Conservation (phyloP, 2,113 vertebrate genomes). For the Lepus europaeus region DNA sequence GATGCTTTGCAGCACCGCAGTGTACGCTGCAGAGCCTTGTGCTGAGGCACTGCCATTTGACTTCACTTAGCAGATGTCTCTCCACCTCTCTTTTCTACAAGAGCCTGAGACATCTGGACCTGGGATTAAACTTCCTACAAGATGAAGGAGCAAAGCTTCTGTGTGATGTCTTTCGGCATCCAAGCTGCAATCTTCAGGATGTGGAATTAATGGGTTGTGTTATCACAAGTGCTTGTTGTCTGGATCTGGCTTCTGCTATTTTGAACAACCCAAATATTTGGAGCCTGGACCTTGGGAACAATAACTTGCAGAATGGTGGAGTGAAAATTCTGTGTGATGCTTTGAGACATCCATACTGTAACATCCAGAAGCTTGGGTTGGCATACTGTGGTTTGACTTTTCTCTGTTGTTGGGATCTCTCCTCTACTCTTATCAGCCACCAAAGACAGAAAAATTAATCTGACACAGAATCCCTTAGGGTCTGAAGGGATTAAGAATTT, state of each 20-base stretch:
- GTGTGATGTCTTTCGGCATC: constrained; percentile 59
- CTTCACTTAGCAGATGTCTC: constrained; percentile 53
- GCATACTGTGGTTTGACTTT: constrained; percentile 73
- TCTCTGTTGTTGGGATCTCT: constrained; percentile 68
- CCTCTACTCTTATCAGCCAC: constrained; percentile 61
- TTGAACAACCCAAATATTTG: constrained; percentile 65
- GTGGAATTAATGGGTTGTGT: constrained; percentile 67
- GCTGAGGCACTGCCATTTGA: constrained; percentile 63
- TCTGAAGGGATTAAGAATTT: constrained; percentile 49
- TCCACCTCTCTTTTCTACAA: constrained; percentile 67
- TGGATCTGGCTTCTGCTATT: constrained; percentile 67
- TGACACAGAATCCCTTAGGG: constrained; percentile 64
- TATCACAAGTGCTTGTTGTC: constrained; percentile 72
- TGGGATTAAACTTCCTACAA: constrained; percentile 63
- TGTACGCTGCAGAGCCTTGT: not conserved
- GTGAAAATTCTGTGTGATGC: constrained; percentile 73
- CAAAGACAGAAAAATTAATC: constrained; percentile 63
- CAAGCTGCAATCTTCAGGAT: constrained; percentile 61
- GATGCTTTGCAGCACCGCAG: too few relatives aligned
- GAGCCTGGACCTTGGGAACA: constrained; percentile 77
- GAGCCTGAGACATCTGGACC: constrained; percentile 72
- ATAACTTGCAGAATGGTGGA: constrained; percentile 73
- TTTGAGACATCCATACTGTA: constrained; percentile 71
- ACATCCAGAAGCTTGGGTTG: constrained; percentile 78
- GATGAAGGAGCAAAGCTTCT: constrained; percentile 63